Base-by-base conservation (phyloP, 2,113 vertebrate genomes). In the Oreamnos americanus region DNA sequence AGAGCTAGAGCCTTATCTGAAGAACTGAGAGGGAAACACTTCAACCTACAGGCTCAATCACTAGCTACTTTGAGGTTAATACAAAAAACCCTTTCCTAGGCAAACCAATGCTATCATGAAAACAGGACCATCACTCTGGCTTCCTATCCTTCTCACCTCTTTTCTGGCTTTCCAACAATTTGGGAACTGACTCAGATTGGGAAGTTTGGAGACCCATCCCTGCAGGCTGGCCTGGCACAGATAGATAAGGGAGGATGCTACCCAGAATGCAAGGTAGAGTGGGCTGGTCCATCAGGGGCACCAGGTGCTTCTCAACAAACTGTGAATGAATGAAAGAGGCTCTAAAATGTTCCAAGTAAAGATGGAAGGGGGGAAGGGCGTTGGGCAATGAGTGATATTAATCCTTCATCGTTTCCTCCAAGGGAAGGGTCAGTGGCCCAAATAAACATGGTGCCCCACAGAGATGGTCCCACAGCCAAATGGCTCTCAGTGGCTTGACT, bases 371-470 rank as follows among this genome's bases (percentile, higher is more conserved):
- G 12, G 28, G 13, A 76, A 86, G 74, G 79, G 21, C 12, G 6
- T 55, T 28, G 36, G 87, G 33, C 25, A 71, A 28, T 17, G 10
- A 96, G 13, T 33, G 25, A 87, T 67, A 39, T 49, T 11, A 71
- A 87, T 67, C 47, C 60, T 92, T 95, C 62, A 93, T 57, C 15
- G 88, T 91, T 83, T 94, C 67, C 93, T 94, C 87, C 81, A 43
- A 78, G 57, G n/a, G 60, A 16, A 84, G 33, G 47, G 92, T 84
- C 47, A 96, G 51, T 4, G 7, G 57, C 64, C 79, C 94, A 95
- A 90, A 94, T 91, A 97, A 97, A 97, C 94, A 90, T 43, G 74
- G 51, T 94, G 51, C 26, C 94, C 85, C 82, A 71, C 51, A 89
- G 93, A 94, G 92, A 95, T 30, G 45, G 21, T 49, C 39, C 57